A percentile compares a stretch with the other conserved stretches of the same genome.
These are phyloP conservation scores for Gibbula magus DNA, from an alignment of 2,888 invertebrate species.

Conservation along the genomic window DNA sequence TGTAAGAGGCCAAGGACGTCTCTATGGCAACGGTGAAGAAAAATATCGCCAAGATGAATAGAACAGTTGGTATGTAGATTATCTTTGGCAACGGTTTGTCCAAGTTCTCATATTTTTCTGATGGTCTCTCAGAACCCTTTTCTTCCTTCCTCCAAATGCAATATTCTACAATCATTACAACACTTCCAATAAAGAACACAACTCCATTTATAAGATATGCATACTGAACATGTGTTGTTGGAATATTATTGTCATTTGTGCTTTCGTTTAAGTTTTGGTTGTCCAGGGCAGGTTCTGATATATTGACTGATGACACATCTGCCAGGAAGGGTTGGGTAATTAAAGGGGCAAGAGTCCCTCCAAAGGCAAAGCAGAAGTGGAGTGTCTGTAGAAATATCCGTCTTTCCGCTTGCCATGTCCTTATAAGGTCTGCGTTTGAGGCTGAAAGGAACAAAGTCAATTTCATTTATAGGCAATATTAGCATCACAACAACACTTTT, in stretches of 20 bases:
- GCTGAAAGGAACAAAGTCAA: background rate
- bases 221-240: background rate
- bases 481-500: too few relatives aligned
- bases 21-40: background rate
- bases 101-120: background rate
- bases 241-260: background rate
- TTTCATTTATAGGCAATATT: too few relatives aligned
- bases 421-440: background rate
- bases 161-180: background rate
- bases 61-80: background rate
- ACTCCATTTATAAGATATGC: background rate
- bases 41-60: background rate
- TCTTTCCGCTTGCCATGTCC: constrained; percentile 4
- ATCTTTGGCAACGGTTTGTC: background rate
- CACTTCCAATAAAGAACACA: background rate
- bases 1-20: background rate
- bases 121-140: background rate
- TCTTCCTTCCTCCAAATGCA: background rate
- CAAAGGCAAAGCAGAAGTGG: constrained; percentile 7
- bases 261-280: too few relatives aligned
- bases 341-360: background rate
- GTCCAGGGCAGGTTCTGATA: background rate
- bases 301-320: background rate
- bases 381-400: background rate
- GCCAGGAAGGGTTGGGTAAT: constrained; percentile 16